Base-by-base conservation (phyloP, 1,140 invertebrate genomes). In the Grapholita molesta region DNA sequence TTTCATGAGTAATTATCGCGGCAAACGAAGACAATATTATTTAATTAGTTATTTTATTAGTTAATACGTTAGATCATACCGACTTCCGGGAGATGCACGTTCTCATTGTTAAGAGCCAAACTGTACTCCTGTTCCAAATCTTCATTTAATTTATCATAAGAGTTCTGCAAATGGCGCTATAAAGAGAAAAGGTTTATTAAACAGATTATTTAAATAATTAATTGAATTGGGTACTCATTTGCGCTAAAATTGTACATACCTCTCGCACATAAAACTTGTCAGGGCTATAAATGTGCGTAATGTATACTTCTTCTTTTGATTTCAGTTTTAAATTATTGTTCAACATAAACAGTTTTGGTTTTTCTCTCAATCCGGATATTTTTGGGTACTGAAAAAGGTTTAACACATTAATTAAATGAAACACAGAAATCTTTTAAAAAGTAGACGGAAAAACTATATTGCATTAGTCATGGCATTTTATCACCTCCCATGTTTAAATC, bases 181-280 rank as follows among this genome's bases (percentile, higher is more conserved):
- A 82, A 83, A 71, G 3, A 28, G 69, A 38, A 68, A 72, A 70
- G 42, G 64, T 25, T 65, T 30, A 35, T 53, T 15, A 64, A 11
- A 65, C 66, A 12, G 32, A 61, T 21, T n/a, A n/a, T n/a, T n/a
- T n/a, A n/a, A n/a, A n/a, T n/a, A n/a, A n/a, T n/a, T n/a, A n/a
- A n/a, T n/a, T n/a, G n/a, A n/a, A n/a, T n/a, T n/a, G n/a, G n/a
- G n/a, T n/a, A n/a, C n/a, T n/a, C n/a, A n/a, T n/a, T 38, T 32
- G 11, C 69, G 52, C 64, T 30, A 66, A 67, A 32, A 30, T 52
- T 70, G 65, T 57, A 73, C 64, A 75, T 82, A 91, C 90, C 83
- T 91, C 87, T 76, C 85, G 79, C 2, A 92, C 83, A 25, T 72
- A 92, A 70, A 92, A 92, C 48, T 83, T 74, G 69, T 86, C 82